Base-by-base conservation (phyloP, 1,140 invertebrate species). In the Leguminivora glycinivorella region DNA sequence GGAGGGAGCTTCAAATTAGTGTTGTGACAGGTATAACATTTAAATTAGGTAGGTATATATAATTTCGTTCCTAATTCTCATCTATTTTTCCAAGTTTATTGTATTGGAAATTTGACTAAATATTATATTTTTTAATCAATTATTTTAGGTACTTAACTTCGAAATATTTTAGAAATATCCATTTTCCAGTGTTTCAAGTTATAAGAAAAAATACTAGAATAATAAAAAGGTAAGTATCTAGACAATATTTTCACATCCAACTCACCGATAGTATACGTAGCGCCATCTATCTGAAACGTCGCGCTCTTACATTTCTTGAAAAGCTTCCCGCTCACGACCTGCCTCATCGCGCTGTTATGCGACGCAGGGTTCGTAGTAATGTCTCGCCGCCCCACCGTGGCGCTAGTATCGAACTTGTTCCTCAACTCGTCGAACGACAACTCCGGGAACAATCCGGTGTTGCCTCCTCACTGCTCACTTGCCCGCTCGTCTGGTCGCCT, bases 261-360 rank as follows among this genome's bases (percentile, higher is more conserved):
- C 94, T 94, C 92, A 96, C 95, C 95, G 86, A 96, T 96, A 70
- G 95, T 96, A 73, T 96, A 96, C 71, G 94, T 95, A 74, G 94
- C 95, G 77, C 95, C 95, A 88, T 96, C 95, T 82, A 96, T 93
- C 72, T 95, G 95, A 80, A 96, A 96, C 56, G 95, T 96, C 17
- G 95, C 95, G 85, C 95, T 95, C 87, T 95, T 95, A 90, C 95
- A 95, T 87, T 95, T 95, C 89, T 95, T 95, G 90, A 95, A 95
- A 67, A 94, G 83, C 73, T 94, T 94, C 71, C 92, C 88, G 84
- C 92, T 88, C 70, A 93, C 89, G 24, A 86, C 83, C 77, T 93
- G 87, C 68, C 93, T 72, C 70, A 88, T 86, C 81, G 92, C 86
- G 89, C 92, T 88, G 75, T 90, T 85, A 70, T 92, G 92, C 63